phyloP scores from a whole-genome alignment of 2,888 invertebrate species.

The Rhamnusium bicolor region DNA sequence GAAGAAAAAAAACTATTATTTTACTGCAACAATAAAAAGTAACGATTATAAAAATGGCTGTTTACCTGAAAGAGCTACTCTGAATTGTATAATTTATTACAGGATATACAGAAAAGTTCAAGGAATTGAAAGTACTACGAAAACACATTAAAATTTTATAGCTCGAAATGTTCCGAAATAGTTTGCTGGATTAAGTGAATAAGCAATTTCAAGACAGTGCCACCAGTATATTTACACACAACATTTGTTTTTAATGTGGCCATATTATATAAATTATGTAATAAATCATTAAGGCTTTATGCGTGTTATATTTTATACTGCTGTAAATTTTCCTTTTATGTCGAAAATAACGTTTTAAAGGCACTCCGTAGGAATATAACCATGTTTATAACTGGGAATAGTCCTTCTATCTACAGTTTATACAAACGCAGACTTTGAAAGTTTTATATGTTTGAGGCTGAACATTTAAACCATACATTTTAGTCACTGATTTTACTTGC shows the following conservation, averaged over 20 bases:
- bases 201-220: slow-evolving; percentile 1
- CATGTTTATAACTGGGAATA: background rate
- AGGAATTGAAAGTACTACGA: background rate
- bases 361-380: background rate
- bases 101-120: background rate
- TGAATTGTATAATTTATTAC: background rate
- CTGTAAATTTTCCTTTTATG: slow-evolving; percentile 23
- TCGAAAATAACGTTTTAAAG: background rate
- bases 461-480: background rate
- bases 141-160: slow-evolving; percentile 4
- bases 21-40: too few relatives aligned
- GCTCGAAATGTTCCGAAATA: background rate
- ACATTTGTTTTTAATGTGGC: slow-evolving; percentile 24
- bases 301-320: slow-evolving; percentile 14
- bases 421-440: background rate
- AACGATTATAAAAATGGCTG: background rate
- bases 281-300: slow-evolving; percentile 26
- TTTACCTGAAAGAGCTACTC: background rate
- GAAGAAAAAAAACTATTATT: too few relatives aligned
- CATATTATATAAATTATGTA: slow-evolving; percentile 24
- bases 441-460: background rate
- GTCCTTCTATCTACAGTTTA: background rate
- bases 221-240: slow-evolving; percentile 21
- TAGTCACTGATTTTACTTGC: too few relatives aligned
- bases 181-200: background rate